These are phyloP conservation scores for Ondatra zibethicus DNA, from an alignment of 2,113 vertebrate species.

Conservation along the genomic window DNA sequence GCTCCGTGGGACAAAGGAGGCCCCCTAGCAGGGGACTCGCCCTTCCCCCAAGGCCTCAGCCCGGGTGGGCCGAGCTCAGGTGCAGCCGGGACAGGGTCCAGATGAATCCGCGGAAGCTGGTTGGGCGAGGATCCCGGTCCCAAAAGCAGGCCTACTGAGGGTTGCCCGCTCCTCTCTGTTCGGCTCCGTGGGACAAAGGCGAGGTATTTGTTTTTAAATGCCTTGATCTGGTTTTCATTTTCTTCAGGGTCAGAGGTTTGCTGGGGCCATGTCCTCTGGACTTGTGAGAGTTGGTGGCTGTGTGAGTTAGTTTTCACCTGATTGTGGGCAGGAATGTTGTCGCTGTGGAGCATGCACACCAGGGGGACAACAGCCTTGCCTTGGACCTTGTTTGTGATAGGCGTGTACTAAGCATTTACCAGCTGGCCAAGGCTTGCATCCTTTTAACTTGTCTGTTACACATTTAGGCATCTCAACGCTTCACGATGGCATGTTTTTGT, in stretches of 20 bases:
- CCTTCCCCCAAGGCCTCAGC: no score
- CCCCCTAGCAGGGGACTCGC: no score
- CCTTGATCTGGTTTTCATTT: background rate
- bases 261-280: background rate
- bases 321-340: background rate
- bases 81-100: no score
- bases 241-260: background rate
- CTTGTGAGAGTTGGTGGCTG: background rate
- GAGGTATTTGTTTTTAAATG: background rate
- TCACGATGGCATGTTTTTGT: background rate
- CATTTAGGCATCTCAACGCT: background rate
- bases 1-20: no score
- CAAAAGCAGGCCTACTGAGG: no score
- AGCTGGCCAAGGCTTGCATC: background rate
- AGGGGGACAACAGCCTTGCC: background rate
- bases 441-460: background rate
- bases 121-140: no score
- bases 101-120: no score
- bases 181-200: no score
- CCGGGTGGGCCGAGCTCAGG: no score
- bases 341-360: background rate
- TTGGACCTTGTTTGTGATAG: background rate
- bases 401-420: background rate
- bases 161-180: no score
- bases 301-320: background rate